A percentile compares a stretch with the other conserved stretches of the same genome.
Conservation (phyloP, 2,888 invertebrate species). For the Clivina fossor region DNA sequence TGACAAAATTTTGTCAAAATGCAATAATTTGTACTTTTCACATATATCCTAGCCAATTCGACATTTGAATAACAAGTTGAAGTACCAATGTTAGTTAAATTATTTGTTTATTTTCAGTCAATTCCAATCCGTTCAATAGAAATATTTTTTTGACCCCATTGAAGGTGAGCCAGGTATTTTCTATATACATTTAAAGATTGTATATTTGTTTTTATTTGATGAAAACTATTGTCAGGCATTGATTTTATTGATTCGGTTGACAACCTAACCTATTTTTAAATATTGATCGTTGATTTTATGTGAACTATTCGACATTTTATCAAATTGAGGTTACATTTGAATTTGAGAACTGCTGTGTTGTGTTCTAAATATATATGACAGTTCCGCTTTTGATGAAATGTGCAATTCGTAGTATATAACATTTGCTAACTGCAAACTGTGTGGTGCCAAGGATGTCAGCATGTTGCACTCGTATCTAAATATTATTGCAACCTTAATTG, state of each 20-base stretch:
- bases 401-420: not conserved
- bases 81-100: slow-evolving; percentile 52
- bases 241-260: slow-evolving; percentile 15
- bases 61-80: slow-evolving; percentile 38
- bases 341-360: slow-evolving; percentile 24
- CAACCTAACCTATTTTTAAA: slow-evolving; percentile 30
- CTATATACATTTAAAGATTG: slow-evolving; percentile 26
- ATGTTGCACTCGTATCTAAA: too few species aligned
- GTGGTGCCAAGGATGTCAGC: too few species aligned
- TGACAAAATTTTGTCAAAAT: slow-evolving; percentile 34
- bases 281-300: slow-evolving; percentile 26
- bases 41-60: slow-evolving; percentile 33
- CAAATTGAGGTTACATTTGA: slow-evolving; percentile 27
- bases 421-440: too few species aligned
- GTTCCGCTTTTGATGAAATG: not conserved
- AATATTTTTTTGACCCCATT: slow-evolving; percentile 45
- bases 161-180: slow-evolving; percentile 49
- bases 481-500: too few species aligned
- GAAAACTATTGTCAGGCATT: slow-evolving; percentile 23
- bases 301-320: slow-evolving; percentile 17
- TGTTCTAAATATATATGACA: slow-evolving; percentile 23
- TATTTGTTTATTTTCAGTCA: slow-evolving; percentile 46
- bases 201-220: slow-evolving; percentile 9
- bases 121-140: slow-evolving; percentile 17
- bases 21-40: slow-evolving; percentile 27